Evolutionary conservation across 2,888 invertebrate genomes (phyloP), one percentile per base, ranked within the genome.

Genomic region (Eupithecia pulchellata): DNA sequence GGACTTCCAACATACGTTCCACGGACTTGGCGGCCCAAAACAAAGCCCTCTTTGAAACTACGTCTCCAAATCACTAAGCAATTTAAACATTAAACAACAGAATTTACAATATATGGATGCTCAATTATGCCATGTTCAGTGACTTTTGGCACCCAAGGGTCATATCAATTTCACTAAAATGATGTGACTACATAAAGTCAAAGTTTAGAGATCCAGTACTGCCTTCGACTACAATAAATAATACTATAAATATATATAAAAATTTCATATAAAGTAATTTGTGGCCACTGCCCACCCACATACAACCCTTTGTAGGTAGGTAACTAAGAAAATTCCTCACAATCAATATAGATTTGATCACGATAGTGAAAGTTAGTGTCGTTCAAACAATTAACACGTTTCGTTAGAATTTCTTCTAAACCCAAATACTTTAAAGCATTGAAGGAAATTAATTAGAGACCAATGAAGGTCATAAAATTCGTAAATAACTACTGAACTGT

Each of bases 1-100:
- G 52, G 25, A 52, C 52, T 8, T 25, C 25, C 25, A 52, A 52
- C 25, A 52, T 11, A 52, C 20, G 20, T 25, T 52, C 13, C 5
- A 25, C 20, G 20, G 25, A 9, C 52, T 52, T 52, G 25, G 52
- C 52, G 52, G 25, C 25, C 13, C 20, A 47, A 20, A 47, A 47
- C 47, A 52, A 47, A 13, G 13, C 11, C 52, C 11, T 25, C 25
- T 52, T 52, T 52, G 25, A 13, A 52, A 6, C n/a, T 73, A 77
- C 78, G 73, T 73, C 71, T 69, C 73, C 64, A 73, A 81, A 81
- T 80, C 77, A 73, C 76, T 76, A 67, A 69, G 71, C 81, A 84
- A 85, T 86, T 84, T 80, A 78, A 76, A 69, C 77, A 83, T 81
- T 66, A 71, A 82, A 83, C 83, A 86, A 85, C 25, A 47, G 66